Conservation (phyloP, 2,113 vertebrate genomes). For the Lanius collurio region DNA sequence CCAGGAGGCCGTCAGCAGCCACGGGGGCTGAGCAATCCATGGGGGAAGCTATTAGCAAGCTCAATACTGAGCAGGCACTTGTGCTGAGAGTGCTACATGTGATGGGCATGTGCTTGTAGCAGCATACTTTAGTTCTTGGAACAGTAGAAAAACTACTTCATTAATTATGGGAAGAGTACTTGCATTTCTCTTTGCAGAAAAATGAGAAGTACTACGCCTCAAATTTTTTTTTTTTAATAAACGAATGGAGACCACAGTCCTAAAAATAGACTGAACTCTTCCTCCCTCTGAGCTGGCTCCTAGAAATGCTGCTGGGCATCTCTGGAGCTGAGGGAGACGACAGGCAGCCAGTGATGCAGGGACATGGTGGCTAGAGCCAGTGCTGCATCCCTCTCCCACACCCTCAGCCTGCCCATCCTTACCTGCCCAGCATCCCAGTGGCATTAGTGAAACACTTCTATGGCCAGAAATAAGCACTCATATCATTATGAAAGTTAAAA, state of each 20-base stretch:
- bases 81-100: not conserved
- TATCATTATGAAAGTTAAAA: not conserved
- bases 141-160: not conserved
- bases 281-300: not conserved
- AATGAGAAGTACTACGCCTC: not conserved
- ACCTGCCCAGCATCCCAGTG: not conserved
- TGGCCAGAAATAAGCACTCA: not conserved
- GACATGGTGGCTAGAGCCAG: not conserved
- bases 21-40: not conserved
- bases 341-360: not conserved
- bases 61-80: not conserved
- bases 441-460: not conserved
- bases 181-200: not conserved
- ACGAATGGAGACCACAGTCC: slow-evolving; percentile 11
- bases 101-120: not conserved
- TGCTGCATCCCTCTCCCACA: fast-evolving
- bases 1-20: fast-evolving
- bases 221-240: not conserved
- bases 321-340: not conserved
- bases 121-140: not conserved
- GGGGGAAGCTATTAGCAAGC: not conserved
- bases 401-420: not conserved
- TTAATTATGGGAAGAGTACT: not conserved
- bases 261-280: slow-evolving; percentile 9
- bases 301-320: not conserved